Evolutionary conservation across 2,888 invertebrate species (phyloP).

Genomic region (Spodoptera exigua): DNA sequence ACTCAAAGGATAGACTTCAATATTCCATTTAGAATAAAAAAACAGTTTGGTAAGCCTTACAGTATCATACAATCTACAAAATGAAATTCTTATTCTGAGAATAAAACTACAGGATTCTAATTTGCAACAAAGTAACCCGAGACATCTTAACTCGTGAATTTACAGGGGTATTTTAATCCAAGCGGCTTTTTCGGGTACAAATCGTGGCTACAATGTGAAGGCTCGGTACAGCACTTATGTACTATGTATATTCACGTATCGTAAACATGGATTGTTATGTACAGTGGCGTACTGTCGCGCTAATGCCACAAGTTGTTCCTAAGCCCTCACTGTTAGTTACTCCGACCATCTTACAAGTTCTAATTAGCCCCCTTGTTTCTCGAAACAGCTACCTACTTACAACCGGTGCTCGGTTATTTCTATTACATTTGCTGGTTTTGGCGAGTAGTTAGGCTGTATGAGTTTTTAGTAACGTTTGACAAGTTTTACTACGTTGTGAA

Average conservation of each 20-base stretch:
- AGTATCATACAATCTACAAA: conserved; percentile 25
- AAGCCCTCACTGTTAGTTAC: conserved; percentile 68
- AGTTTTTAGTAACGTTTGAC: conserved; percentile 15
- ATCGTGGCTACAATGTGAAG: conserved; percentile 47
- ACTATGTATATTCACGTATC: conserved; percentile 4
- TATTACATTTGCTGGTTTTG: conserved; percentile 44
- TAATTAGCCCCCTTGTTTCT: conserved; percentile 72
- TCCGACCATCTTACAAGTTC: conserved; percentile 70
- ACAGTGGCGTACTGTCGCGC: conserved; percentile 51
- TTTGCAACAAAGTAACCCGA: conserved; percentile 37
- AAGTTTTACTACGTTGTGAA: not conserved
- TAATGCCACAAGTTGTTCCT: conserved; percentile 64
- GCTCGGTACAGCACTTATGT: conserved; percentile 25
- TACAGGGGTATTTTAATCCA: conserved; percentile 47
- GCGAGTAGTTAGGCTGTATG: conserved; percentile 6
- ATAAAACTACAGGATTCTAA: conserved; percentile 33
- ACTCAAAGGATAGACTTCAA: conserved; percentile 20
- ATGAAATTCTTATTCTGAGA: conserved; percentile 16
- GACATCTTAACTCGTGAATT: conserved; percentile 44
- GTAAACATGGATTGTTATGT: conserved; percentile 37
- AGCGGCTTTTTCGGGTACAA: conserved; percentile 50
- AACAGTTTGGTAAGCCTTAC: conserved; percentile 1
- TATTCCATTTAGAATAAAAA: conserved; percentile 15
- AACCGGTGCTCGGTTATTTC: conserved; percentile 55
- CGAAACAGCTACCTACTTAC: conserved; percentile 65